Base-by-base conservation (phyloP, 2,113 vertebrate genomes). In the Prionailurus viverrinus region DNA sequence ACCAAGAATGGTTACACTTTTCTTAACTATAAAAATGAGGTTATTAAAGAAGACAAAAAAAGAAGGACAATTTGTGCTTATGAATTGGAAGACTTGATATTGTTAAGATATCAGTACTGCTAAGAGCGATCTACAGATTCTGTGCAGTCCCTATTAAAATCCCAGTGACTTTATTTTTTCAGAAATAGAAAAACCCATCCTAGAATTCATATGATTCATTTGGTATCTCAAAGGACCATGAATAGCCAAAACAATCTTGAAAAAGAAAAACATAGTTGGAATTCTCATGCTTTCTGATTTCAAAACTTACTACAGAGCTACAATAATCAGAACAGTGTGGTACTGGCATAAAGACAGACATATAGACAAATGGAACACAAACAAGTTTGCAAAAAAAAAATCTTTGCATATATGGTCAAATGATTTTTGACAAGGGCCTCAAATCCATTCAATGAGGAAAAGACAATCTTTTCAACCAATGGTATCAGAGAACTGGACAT, bases 181-280 rank as follows among this genome's bases (percentile, higher is more conserved):
- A 39, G 41, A 96, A 94, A 81, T 80, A 85, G 68, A 90, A 84
- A 90, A 86, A 65, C 58, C 7, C 39, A 61, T 87, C 39, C 33
- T 94, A 58, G 81, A 97, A 92, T 89, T 87, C 29, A 84, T 23
- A 12, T 61, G 39, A 92, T 89, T 87, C 33, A 84, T 29, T 10
- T 63, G 39, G 58, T 92, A 41, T 78, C 80, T 92, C 68, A 78
- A 96, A 51, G 48, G 53, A 94, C 41, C 25, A 36, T 33, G 7
- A 82, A 33, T 29, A 68, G n/a, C 45, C 31, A 45, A 94, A 91
- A n/a, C n/a, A 89, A 41, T 86, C 73, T 86, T 78, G 53, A 61
- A 86, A 91, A 90, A 71, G 36, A 71, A 45, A 16, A 74, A 95
- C 5, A 76, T 81, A 71, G 13, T 83, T 31, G 0, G 76, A 92